Percentiles rank a stretch among this genome's conserved stretches.
phyloP scores from a whole-genome alignment of 2,113 vertebrate species.

The Eolophus roseicapilla region DNA sequence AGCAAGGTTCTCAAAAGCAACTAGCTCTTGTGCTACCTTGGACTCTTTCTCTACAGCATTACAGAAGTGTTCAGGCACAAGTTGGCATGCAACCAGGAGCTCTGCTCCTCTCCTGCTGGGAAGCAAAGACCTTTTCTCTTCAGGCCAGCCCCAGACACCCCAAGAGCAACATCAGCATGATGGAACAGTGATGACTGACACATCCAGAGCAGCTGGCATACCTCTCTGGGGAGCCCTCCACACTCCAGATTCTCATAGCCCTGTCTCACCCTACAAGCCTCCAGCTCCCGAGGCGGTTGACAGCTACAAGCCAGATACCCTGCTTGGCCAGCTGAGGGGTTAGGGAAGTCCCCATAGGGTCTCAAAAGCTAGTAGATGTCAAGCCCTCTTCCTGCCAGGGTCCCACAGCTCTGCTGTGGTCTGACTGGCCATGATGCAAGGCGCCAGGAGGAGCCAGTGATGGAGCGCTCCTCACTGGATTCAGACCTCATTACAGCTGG shows the following conservation, averaged over 20 bases:
- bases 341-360: not conserved
- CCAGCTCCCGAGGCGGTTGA: not conserved
- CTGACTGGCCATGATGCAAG: not conserved
- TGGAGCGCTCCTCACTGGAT: not conserved
- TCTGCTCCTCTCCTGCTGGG: not conserved
- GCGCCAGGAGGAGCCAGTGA: not conserved
- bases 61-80: not conserved
- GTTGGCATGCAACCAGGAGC: not conserved
- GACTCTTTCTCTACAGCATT: not conserved
- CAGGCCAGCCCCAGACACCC: not conserved
- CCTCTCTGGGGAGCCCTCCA: not conserved
- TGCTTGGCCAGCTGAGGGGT: not conserved
- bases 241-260: not conserved
- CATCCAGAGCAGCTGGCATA: not conserved
- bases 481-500: not conserved
- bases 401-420: not conserved
- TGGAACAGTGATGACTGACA: not conserved
- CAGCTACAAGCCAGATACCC: not conserved
- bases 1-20: not conserved
- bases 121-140: not conserved
- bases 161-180: not conserved
- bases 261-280: not conserved
- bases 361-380: not conserved
- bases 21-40: not conserved
- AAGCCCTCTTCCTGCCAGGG: not conserved